A percentile compares a stretch with the other conserved stretches of the same genome.
These are phyloP conservation scores for Xiphophorus maculatus DNA, from an alignment of 2,113 vertebrate species.

Conservation along the genomic window DNA sequence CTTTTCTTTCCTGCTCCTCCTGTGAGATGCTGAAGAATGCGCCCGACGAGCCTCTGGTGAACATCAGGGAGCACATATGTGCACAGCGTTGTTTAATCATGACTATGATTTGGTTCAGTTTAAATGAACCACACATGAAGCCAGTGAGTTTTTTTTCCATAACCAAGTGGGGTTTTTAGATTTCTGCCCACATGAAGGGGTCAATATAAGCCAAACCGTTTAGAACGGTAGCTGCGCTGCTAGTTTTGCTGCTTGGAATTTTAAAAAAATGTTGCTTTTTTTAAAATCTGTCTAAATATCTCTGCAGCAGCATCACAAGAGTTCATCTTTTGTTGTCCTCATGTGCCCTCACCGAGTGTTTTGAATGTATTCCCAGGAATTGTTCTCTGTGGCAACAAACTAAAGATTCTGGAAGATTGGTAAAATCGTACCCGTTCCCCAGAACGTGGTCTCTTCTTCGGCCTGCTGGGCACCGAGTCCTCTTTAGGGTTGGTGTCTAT, in stretches of 20 bases:
- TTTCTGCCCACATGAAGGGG: not conserved
- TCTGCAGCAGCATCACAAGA: not conserved
- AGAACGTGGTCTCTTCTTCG: constrained; percentile 89
- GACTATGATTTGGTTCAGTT: constrained; percentile 15
- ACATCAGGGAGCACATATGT: constrained; percentile 5
- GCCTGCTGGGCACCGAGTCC: constrained; percentile 84
- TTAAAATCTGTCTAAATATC: constrained; percentile 13
- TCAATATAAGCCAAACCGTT: constrained; percentile 20
- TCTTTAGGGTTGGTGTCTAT: constrained; percentile 91
- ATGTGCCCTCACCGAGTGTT: too few species aligned
- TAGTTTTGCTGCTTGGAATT: constrained; percentile 5
- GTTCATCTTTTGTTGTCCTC: not conserved
- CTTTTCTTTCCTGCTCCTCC: constrained; percentile 17
- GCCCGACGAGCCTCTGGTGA: constrained; percentile 24
- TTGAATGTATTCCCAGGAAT: not conserved
- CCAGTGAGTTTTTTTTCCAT: not conserved
- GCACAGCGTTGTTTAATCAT: constrained; percentile 9
- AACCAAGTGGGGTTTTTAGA: not conserved
- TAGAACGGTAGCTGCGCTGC: constrained; percentile 10
- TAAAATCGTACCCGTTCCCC: constrained; percentile 82
- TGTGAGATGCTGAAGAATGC: constrained; percentile 17
- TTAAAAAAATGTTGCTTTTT: not conserved
- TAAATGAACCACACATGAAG: not conserved
- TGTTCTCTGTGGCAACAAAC: not conserved
- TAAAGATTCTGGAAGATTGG: not conserved